These are phyloP conservation scores for Yponomeuta cagnagella DNA, from an alignment of 2,888 invertebrate genomes.

Conservation along the genomic window DNA sequence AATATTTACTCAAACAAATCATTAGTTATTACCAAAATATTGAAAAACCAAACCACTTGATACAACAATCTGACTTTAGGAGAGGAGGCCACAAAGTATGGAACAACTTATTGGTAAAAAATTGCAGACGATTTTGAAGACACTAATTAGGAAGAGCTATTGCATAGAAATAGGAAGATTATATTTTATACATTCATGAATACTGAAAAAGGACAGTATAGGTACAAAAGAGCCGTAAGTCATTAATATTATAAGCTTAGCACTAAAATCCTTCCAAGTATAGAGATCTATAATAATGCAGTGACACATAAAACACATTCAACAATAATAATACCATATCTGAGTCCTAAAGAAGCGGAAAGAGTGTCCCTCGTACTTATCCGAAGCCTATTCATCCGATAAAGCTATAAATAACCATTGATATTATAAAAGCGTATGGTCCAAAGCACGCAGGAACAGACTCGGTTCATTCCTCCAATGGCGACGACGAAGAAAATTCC, in stretches of 20 bases:
- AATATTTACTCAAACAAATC: too few species aligned
- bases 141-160: too few species aligned
- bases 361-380: slow-evolving; percentile 2
- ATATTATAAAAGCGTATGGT: slow-evolving; percentile 10
- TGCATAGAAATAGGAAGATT: neutral
- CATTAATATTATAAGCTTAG: neutral
- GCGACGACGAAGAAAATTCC: too few species aligned
- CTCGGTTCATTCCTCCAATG: too few species aligned
- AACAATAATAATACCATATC: neutral
- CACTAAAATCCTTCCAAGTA: neutral
- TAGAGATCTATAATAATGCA: neutral
- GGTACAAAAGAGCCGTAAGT: neutral
- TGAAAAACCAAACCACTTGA: too few species aligned
- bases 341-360: slow-evolving; percentile 1
- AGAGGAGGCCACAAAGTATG: too few species aligned
- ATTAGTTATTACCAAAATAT: too few species aligned
- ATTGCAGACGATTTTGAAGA: neutral
- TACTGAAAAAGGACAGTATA: neutral
- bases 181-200: neutral
- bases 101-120: too few species aligned
- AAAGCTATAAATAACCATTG: slow-evolving; percentile 4
- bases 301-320: neutral
- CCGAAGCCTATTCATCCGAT: slow-evolving; percentile 7
- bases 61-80: too few species aligned
- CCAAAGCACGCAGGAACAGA: neutral